Conservation (phyloP, 2,888 invertebrate species). For the Drosophila colorata region DNA sequence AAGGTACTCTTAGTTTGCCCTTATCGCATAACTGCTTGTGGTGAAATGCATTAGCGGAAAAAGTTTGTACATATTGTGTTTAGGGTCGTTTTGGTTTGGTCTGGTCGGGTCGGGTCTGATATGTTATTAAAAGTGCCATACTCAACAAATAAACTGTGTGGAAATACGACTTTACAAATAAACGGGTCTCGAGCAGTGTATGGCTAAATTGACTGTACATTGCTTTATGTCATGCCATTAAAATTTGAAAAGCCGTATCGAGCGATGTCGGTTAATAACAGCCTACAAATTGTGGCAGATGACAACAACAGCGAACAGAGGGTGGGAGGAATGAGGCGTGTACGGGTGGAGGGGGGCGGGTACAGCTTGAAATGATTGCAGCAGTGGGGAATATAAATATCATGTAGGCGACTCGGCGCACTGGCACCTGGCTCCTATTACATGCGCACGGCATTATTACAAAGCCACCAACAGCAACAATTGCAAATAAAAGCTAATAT, state of each 20-base stretch:
- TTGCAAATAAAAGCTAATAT: conserved; percentile 78
- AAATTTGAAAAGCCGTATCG: conserved; percentile 64
- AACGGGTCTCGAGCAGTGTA: conserved; percentile 11
- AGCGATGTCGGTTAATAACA: conserved; percentile 75
- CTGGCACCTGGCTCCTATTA: conserved; percentile 77
- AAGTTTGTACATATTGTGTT: conserved; percentile 25
- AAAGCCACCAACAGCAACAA: conserved; percentile 68
- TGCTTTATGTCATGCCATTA: conserved; percentile 69
- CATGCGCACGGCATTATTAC: conserved; percentile 77
- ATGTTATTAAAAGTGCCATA: conserved; percentile 34
- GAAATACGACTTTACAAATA: conserved; percentile 14
- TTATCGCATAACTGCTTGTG: conserved; percentile 11
- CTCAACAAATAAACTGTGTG: conserved; percentile 11
- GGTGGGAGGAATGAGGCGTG: not conserved
- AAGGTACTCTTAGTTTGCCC: conserved; percentile 4
- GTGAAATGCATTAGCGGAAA: conserved; percentile 42
- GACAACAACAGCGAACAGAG: conserved; percentile 51
- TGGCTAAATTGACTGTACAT: conserved; percentile 43
- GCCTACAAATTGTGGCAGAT: conserved; percentile 75
- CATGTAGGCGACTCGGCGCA: conserved; percentile 71
- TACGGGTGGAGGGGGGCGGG: not conserved
- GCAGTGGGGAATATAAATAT: conserved; percentile 65
- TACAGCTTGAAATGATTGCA: conserved; percentile 61
- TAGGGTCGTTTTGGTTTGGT: conserved; percentile 14
- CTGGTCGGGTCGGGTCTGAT: conserved; percentile 1